Conservation (phyloP, 1,140 invertebrate genomes). For the Diachasma alloeum region DNA sequence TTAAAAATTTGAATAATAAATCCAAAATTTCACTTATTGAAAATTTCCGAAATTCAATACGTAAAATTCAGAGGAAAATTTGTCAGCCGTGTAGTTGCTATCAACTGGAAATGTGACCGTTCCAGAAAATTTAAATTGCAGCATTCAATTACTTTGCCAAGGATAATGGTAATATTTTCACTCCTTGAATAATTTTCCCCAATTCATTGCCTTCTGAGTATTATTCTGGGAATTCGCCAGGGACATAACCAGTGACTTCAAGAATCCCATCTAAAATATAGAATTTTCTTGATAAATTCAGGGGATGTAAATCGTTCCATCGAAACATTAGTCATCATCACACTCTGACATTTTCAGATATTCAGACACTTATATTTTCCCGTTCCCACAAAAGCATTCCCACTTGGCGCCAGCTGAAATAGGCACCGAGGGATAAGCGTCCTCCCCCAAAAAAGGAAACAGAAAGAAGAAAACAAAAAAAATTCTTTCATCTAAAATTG, state of each 20-base stretch:
- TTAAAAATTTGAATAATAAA: too few relatives aligned
- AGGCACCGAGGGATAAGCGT: background rate
- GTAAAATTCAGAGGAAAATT: too few relatives aligned
- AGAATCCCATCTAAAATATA: background rate
- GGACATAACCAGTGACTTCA: background rate
- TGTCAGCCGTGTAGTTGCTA: too few relatives aligned
- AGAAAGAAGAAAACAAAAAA: background rate
- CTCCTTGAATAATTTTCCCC: too few relatives aligned
- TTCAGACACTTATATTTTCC: constrained; percentile 1
- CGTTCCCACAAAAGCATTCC: background rate
- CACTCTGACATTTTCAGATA: constrained; percentile 14
- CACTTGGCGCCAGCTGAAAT: background rate
- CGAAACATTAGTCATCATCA: constrained; percentile 37
- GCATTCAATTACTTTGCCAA: too few relatives aligned
- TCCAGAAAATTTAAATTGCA: too few relatives aligned
- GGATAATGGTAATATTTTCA: too few relatives aligned
- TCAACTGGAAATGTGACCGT: too few relatives aligned
- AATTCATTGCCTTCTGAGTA: background rate
- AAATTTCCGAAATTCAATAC: too few relatives aligned
- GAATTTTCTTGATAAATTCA: background rate
- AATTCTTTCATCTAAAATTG: constrained; percentile 13
- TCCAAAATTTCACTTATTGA: too few relatives aligned
- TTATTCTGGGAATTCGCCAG: background rate
- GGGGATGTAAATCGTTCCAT: constrained; percentile 30
- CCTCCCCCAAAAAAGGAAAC: background rate